Base-by-base conservation (phyloP, 2,113 vertebrate genomes). In the Paradisaea rubra region DNA sequence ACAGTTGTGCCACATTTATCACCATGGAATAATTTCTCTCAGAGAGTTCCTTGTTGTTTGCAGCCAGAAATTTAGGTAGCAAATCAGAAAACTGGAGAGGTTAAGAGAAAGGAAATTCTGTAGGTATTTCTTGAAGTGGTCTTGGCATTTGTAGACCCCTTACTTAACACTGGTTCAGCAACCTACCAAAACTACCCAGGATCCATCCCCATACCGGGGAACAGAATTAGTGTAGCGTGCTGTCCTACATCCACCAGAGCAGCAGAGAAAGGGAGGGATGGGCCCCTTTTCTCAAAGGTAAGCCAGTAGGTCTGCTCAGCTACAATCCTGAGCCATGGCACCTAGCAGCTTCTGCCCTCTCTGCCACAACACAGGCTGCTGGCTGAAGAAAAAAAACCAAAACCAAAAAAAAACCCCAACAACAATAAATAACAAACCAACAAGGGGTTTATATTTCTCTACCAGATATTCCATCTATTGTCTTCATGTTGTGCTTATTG, bases 151-250 rank as follows among this genome's bases (percentile, higher is more conserved):
- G 31, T 24, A 73, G 28, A 80, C 13, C 16, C 33, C 19, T 44
- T 63, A 49, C 5, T 16, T 39, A 50, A 59, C 12, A 37, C 5
- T 42, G 15, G 11, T 30, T 89, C 52, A 63, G 60, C 37, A 91
- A 81, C 8, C 17, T 35, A 45, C 11, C 25, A 78, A 84, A 70
- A 19, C 23, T 77, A 82, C 8, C 15, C 28, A 37, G 52, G 60
- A 88, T 39, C 5, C 45, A 30, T 53, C 25, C 53, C 45, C 45
- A 19, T 47, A 50, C 1, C 0, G 2, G 27, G 30, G 17, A 39
- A 63, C 3, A 22, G 23, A 64, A 16, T 10, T 22, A 65, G 7
- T 18, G 20, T 15, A 39, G 13, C 2, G 1, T 2, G 2, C 14
- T 57, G 21, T 69, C 39, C 20, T 57, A 20, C 0, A 5, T 13